These are phyloP conservation scores for Notothenia rossii DNA, from an alignment of 2,113 vertebrate species.

Conservation along the genomic window DNA sequence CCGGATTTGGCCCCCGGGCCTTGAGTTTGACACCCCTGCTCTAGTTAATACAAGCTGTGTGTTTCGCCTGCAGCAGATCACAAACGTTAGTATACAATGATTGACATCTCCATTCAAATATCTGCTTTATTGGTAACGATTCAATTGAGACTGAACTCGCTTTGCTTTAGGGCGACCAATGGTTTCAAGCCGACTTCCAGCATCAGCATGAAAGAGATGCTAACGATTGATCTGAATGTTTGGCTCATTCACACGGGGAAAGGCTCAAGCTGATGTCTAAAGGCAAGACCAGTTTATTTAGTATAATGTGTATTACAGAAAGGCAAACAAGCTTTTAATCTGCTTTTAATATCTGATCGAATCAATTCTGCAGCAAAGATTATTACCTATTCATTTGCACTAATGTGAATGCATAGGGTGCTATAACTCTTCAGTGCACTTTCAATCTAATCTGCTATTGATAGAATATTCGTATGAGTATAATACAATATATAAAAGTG, in stretches of 20 bases:
- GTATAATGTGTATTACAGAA: too few relatives aligned
- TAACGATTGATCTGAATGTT: neutral
- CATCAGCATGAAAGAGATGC: neutral
- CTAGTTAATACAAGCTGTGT: constrained; percentile 15
- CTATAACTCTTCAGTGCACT: neutral
- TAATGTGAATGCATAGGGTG: neutral
- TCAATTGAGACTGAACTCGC: neutral
- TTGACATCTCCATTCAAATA: neutral
- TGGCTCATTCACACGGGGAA: neutral
- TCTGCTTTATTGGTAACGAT: constrained; percentile 9
- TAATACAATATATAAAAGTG: neutral
- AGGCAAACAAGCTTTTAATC: neutral
- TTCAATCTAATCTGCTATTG: neutral
- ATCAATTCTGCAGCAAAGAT: too few relatives aligned
- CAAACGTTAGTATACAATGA: neutral
- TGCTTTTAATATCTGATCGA: neutral
- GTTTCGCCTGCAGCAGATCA: neutral
- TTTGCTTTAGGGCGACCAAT: neutral
- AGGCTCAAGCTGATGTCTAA: neutral
- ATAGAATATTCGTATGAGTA: neutral
- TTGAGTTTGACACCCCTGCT: too few relatives aligned
- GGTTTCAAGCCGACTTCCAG: neutral
- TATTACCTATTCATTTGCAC: neutral
- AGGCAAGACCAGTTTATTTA: neutral
- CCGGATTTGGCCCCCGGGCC: too few relatives aligned